phyloP scores from a whole-genome alignment of 2,888 invertebrate species.

The Coecobrya sp. region DNA sequence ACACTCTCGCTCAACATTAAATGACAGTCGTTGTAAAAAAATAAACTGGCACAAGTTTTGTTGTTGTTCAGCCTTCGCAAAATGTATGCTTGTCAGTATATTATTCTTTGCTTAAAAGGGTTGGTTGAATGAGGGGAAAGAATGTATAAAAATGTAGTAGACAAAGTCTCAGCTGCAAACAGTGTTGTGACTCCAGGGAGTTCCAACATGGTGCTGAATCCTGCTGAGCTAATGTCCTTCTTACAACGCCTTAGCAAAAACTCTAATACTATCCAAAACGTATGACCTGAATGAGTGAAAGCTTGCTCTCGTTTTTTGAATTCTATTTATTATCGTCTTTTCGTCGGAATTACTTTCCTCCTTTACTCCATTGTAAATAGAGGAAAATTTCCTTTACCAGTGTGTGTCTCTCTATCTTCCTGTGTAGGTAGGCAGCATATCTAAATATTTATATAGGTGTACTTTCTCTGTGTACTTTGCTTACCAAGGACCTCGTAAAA shows the following conservation, averaged over 20 bases:
- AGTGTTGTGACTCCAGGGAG: conserved; percentile 67
- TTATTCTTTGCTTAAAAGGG: neutral
- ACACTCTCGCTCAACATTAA: neutral
- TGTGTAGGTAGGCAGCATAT: neutral
- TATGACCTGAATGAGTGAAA: conserved; percentile 52
- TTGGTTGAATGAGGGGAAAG: neutral
- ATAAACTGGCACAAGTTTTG: neutral
- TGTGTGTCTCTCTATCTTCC: neutral
- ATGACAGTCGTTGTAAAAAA: neutral
- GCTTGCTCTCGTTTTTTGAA: conserved; percentile 1
- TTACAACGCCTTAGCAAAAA: conserved; percentile 34
- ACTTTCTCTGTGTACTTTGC: conserved; percentile 13
- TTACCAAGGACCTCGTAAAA: conserved; percentile 53
- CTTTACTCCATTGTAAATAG: neutral
- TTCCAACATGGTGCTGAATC: conserved; percentile 67
- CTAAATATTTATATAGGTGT: neutral
- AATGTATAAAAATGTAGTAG: conserved; percentile 8
- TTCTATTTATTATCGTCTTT: conserved; percentile 24
- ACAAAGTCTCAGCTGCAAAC: conserved; percentile 59
- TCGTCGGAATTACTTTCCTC: neutral
- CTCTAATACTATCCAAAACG: conserved; percentile 44
- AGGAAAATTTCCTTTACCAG: neutral
- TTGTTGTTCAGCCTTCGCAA: neutral
- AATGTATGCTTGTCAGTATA: neutral
- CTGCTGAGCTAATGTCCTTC: conserved; percentile 74